Percentiles rank a stretch among this genome's conserved stretches.
Evolutionary conservation across 2,888 invertebrate genomes (phyloP).

Genomic region (Rhorus exstirpatorius): DNA sequence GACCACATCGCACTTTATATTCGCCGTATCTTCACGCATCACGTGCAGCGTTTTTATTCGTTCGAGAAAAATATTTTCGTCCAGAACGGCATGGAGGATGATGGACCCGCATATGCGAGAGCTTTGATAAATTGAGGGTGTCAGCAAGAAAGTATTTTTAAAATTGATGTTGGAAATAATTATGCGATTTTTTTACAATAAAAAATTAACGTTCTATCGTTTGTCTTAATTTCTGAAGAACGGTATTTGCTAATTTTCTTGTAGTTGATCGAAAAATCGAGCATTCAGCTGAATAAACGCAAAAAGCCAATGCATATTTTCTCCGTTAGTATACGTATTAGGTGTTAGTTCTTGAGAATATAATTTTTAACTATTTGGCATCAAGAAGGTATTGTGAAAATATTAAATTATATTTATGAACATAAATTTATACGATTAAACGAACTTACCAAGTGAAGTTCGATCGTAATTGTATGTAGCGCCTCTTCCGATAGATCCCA

Average conservation of each 20-base stretch:
- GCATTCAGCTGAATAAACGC: not conserved
- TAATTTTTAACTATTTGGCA: too few relatives aligned
- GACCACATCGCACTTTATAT: conserved; percentile 40
- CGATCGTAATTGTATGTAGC: too few relatives aligned
- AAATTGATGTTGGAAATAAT: not conserved
- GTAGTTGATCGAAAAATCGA: too few relatives aligned
- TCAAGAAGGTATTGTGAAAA: too few relatives aligned
- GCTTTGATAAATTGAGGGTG: not conserved
- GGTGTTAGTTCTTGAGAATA: too few relatives aligned
- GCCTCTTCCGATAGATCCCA: too few relatives aligned
- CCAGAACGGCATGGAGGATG: not conserved
- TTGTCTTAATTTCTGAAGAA: too few relatives aligned
- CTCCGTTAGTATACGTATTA: not conserved
- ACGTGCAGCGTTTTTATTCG: not conserved
- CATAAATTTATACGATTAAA: too few relatives aligned
- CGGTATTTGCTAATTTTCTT: too few relatives aligned
- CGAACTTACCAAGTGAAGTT: too few relatives aligned
- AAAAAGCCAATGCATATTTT: not conserved
- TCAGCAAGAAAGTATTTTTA: not conserved
- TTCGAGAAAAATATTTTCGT: conserved; percentile 1
- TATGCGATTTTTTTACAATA: not conserved
- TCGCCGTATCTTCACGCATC: conserved; percentile 9
- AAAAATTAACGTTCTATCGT: too few relatives aligned
- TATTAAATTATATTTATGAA: too few relatives aligned
- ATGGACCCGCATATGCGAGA: not conserved